Evolutionary conservation across 2,888 invertebrate species (phyloP).

Genomic region (Sturmia bella): DNA sequence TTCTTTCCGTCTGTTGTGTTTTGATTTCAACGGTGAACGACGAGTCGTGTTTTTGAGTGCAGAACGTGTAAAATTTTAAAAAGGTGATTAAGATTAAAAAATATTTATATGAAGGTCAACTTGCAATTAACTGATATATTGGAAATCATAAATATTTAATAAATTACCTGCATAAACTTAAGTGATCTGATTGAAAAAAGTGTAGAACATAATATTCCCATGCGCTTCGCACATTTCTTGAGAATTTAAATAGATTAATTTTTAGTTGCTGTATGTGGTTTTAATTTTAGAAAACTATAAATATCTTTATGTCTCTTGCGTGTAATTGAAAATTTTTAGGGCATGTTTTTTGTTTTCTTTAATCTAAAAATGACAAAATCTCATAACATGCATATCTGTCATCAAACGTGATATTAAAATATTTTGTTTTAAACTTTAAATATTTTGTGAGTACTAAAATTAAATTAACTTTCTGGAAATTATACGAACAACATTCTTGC

Average conservation of each 20-base stretch:
- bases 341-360: slow-evolving; percentile 9
- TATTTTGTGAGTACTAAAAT: background rate
- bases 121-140: too few relatives aligned
- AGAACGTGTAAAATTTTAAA: slow-evolving; percentile 21
- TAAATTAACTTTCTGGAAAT: slow-evolving; percentile 8
- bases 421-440: too few relatives aligned
- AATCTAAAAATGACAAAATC: background rate
- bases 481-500: background rate
- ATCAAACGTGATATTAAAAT: slow-evolving; percentile 3
- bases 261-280: background rate
- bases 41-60: slow-evolving; percentile 11
- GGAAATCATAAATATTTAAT: too few relatives aligned
- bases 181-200: too few relatives aligned
- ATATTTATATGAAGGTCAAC: slow-evolving; percentile 16
- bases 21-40: slow-evolving; percentile 31
- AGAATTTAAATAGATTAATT: background rate
- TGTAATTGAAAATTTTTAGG: slow-evolving; percentile 24
- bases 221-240: background rate
- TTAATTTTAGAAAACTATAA: slow-evolving; percentile 48
- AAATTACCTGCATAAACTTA: too few relatives aligned
- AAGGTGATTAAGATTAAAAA: background rate
- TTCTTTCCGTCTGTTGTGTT: slow-evolving; percentile 39
- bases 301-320: background rate
- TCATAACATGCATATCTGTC: background rate
- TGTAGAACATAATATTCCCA: too few relatives aligned